A percentile compares a stretch with the other conserved stretches of the same genome.
Evolutionary conservation across 2,888 invertebrate genomes (phyloP).

Genomic region (Tineola bisselliella): DNA sequence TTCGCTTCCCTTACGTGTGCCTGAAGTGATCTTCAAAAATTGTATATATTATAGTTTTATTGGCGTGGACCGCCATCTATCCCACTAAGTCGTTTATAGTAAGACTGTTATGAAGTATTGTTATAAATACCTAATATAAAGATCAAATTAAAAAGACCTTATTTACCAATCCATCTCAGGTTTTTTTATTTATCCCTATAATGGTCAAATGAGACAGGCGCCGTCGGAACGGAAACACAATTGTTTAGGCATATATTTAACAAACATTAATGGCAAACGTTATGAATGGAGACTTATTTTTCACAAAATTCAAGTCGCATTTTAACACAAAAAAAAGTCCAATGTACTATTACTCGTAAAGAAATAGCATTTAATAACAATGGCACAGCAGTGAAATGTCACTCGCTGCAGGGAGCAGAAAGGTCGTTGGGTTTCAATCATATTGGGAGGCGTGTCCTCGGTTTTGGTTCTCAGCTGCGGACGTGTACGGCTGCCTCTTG

Average conservation of each 20-base stretch:
- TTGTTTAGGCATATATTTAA: not conserved
- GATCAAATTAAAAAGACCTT: constrained; percentile 25
- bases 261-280: not conserved
- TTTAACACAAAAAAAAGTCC: not conserved
- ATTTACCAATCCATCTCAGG: not conserved
- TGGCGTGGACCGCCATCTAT: constrained; percentile 50
- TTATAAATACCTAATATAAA: constrained; percentile 63
- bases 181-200: not conserved
- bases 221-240: not conserved
- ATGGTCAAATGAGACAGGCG: not conserved
- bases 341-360: not conserved
- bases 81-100: constrained; percentile 62
- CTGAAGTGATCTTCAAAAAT: constrained; percentile 25
- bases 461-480: constrained; percentile 7
- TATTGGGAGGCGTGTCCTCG: constrained; percentile 12
- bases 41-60: constrained; percentile 42
- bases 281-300: not conserved
- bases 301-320: not conserved
- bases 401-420: constrained; percentile 25
- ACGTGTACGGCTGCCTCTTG: not conserved
- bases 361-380: constrained; percentile 23
- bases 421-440: constrained; percentile 24
- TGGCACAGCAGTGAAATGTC: constrained; percentile 27
- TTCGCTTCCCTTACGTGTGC: constrained; percentile 54
- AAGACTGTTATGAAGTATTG: constrained; percentile 68